Conservation (phyloP, 1,140 invertebrate species). For the Chionoecetes opilio region DNA sequence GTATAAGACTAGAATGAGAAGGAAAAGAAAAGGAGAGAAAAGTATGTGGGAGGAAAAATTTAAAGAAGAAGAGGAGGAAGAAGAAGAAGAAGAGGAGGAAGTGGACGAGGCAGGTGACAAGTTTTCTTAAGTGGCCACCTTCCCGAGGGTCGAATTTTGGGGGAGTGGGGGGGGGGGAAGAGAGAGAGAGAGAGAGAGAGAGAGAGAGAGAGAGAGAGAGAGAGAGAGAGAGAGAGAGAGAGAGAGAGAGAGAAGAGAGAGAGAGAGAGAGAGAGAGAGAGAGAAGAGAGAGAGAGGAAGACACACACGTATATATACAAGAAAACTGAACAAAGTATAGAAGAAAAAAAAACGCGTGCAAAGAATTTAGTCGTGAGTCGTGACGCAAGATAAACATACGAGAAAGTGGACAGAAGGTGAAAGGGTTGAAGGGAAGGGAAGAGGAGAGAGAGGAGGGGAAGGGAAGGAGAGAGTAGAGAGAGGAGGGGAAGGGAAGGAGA, state of each 20-base stretch:
- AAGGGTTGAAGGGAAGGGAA: background rate
- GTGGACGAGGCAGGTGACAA: background rate
- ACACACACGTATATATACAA: constrained; percentile 7
- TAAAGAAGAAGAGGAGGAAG: background rate
- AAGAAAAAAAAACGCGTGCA: background rate
- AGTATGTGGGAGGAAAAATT: background rate
- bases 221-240: constrained; percentile 27
- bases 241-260: constrained; percentile 11
- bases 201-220: constrained; percentile 27
- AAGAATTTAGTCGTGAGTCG: background rate
- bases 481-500: background rate
- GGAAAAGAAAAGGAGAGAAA: background rate
- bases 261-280: background rate
- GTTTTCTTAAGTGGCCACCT: background rate
- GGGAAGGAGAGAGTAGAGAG: background rate
- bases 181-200: constrained; percentile 27
- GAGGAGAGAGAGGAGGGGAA: background rate
- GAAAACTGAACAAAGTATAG: background rate
- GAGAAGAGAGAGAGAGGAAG: background rate
- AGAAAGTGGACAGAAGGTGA: background rate
- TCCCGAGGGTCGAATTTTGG: background rate
- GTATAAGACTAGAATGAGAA: background rate
- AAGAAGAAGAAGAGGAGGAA: background rate
- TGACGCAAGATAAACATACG: background rate
- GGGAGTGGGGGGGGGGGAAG: background rate